These are phyloP conservation scores for Gobius niger DNA, from an alignment of 2,113 vertebrate species.

Conservation along the genomic window DNA sequence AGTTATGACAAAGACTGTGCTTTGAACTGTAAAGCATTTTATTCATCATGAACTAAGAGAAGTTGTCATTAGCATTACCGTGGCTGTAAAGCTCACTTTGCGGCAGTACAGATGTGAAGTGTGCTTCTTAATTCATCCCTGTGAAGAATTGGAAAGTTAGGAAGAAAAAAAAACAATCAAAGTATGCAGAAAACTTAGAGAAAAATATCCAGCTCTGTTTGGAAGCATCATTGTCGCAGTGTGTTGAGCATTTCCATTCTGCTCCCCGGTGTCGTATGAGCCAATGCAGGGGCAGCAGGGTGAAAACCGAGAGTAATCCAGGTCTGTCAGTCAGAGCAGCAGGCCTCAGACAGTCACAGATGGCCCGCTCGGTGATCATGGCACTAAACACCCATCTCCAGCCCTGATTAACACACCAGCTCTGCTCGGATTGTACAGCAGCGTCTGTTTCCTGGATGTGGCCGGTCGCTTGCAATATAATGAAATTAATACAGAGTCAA, in stretches of 20 bases:
- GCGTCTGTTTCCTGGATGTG: constrained; percentile 55
- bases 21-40: too few species aligned
- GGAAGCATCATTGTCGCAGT: too few species aligned
- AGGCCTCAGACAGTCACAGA: constrained; percentile 67
- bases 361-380: constrained; percentile 68
- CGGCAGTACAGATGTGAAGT: too few species aligned
- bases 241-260: constrained; percentile 32
- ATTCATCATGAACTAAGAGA: too few species aligned
- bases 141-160: too few species aligned
- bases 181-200: too few species aligned
- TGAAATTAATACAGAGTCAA: background rate
- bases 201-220: too few species aligned
- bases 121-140: too few species aligned
- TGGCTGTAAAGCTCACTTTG: too few species aligned
- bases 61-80: too few species aligned
- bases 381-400: constrained; percentile 61
- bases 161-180: too few species aligned
- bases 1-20: too few species aligned
- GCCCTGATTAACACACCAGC: constrained; percentile 69
- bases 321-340: constrained; percentile 51
- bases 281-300: background rate
- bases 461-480: background rate
- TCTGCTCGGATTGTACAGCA: constrained; percentile 60
- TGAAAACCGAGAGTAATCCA: constrained; percentile 31
- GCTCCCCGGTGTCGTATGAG: background rate